phyloP scores from a whole-genome alignment of 2,113 vertebrate genomes.

The Onychostoma macrolepis region DNA sequence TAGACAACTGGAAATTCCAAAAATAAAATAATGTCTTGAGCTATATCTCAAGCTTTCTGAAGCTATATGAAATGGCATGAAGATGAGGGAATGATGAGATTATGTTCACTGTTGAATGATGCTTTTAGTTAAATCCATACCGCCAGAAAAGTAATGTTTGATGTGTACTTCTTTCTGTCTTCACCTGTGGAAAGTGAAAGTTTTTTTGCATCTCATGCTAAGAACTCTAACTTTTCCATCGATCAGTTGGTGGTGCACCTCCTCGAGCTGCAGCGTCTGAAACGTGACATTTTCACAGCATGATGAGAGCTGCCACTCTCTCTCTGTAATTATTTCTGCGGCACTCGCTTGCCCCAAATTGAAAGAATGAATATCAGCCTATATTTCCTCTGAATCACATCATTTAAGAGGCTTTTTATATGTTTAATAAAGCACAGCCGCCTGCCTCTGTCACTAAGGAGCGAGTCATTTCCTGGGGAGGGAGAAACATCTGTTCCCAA shows the following conservation, averaged over 20 bases:
- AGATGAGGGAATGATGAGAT: neutral
- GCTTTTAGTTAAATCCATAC: neutral
- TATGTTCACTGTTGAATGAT: neutral
- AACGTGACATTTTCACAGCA: slow-evolving; percentile 57
- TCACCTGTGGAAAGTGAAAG: neutral
- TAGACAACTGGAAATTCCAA: neutral
- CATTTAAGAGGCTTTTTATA: slow-evolving; percentile 75
- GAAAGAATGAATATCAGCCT: slow-evolving; percentile 72
- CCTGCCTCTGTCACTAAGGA: slow-evolving; percentile 69
- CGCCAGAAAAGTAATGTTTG: neutral
- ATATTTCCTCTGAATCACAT: slow-evolving; percentile 72
- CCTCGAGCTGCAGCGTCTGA: slow-evolving; percentile 2
- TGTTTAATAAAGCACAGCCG: slow-evolving; percentile 70
- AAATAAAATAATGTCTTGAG: neutral
- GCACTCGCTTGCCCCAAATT: slow-evolving; percentile 65
- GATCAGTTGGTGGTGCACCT: slow-evolving; percentile 33
- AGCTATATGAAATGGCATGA: neutral
- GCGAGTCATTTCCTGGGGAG: slow-evolving; percentile 72
- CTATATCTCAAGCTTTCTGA: neutral
- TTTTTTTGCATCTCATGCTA: neutral
- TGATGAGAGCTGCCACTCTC: slow-evolving; percentile 34
- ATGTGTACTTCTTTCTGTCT: neutral
- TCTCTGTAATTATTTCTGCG: slow-evolving; percentile 71
- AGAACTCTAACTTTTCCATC: slow-evolving; percentile 5
- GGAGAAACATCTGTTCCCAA: slow-evolving; percentile 73